A percentile compares a stretch with the other conserved stretches of the same genome.
Conservation (phyloP, 1,140 invertebrate species). For the Cephus cinctus region DNA sequence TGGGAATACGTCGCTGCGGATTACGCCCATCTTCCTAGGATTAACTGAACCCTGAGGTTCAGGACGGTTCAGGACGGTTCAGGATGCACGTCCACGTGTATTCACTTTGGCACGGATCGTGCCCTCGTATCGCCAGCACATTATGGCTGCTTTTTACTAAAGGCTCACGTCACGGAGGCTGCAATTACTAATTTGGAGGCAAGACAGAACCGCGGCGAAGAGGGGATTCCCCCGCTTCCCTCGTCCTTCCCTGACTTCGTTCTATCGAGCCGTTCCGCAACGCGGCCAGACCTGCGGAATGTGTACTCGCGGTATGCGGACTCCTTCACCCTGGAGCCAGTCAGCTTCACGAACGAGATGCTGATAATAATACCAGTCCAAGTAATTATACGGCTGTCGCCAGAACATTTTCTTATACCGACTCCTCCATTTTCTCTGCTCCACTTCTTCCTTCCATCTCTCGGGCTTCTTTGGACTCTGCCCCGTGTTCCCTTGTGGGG, state of each 20-base stretch:
- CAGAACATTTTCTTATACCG: not conserved
- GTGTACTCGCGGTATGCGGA: too few species aligned
- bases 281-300: too few species aligned
- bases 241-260: too few species aligned
- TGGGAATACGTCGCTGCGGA: conserved; percentile 48
- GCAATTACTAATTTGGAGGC: conserved; percentile 54
- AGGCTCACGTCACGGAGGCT: conserved; percentile 47
- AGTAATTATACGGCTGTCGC: conserved; percentile 34
- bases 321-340: too few species aligned
- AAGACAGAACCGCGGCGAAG: conserved; percentile 51
- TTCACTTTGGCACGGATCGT: conserved; percentile 44
- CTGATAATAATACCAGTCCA: too few species aligned
- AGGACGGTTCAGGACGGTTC: not conserved
- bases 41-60: too few species aligned
- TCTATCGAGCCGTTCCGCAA: too few species aligned
- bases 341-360: too few species aligned
- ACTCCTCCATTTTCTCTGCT: too few species aligned
- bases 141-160: conserved; percentile 39
- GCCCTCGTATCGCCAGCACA: conserved; percentile 39
- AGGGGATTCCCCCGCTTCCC: too few species aligned
- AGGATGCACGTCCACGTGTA: conserved; percentile 23
- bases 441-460: not conserved
- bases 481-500: not conserved
- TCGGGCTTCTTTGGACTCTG: not conserved
- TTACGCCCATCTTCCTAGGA: conserved; percentile 43